Percentiles rank a stretch among this genome's conserved stretches.
phyloP scores from a whole-genome alignment of 1,140 invertebrate genomes.

The Listronotus oregonensis region DNA sequence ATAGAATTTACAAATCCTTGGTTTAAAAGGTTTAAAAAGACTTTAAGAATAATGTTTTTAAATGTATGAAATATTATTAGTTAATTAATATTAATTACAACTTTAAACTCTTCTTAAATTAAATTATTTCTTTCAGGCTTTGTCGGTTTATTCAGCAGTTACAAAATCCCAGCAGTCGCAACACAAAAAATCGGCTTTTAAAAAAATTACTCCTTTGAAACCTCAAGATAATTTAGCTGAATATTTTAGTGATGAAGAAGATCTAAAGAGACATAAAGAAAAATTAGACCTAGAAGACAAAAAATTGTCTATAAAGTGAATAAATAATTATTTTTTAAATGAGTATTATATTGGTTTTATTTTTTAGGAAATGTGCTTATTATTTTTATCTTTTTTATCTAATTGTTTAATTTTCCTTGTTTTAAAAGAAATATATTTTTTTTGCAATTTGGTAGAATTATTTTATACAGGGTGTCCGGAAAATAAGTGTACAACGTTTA shows the following conservation, averaged over 20 bases:
- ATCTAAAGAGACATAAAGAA: slow-evolving; percentile 44
- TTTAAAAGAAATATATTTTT: too few species aligned
- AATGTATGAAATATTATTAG: too few species aligned
- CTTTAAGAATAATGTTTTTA: too few species aligned
- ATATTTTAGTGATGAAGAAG: slow-evolving; percentile 65
- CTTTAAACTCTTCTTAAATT: neutral
- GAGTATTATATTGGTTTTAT: neutral
- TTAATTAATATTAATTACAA: too few species aligned
- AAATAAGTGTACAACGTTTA: too few species aligned
- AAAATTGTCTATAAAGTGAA: slow-evolving; percentile 21
- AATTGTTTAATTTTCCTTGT: too few species aligned
- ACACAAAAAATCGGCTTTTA: slow-evolving; percentile 26
- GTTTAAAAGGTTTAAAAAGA: too few species aligned
- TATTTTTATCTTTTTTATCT: too few species aligned
- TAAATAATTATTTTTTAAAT: too few species aligned
- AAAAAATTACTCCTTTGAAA: slow-evolving; percentile 34
- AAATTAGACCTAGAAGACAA: slow-evolving; percentile 25
- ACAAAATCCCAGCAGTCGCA: slow-evolving; percentile 47
- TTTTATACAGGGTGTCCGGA: too few species aligned
- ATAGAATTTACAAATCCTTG: too few species aligned
- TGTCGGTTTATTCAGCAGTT: slow-evolving; percentile 73
- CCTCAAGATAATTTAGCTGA: slow-evolving; percentile 57
- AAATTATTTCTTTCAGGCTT: slow-evolving; percentile 61
- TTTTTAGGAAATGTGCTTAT: neutral
- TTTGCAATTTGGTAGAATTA: too few species aligned